These are phyloP conservation scores for Zeus faber DNA, from an alignment of 2,113 vertebrate genomes.

Conservation along the genomic window DNA sequence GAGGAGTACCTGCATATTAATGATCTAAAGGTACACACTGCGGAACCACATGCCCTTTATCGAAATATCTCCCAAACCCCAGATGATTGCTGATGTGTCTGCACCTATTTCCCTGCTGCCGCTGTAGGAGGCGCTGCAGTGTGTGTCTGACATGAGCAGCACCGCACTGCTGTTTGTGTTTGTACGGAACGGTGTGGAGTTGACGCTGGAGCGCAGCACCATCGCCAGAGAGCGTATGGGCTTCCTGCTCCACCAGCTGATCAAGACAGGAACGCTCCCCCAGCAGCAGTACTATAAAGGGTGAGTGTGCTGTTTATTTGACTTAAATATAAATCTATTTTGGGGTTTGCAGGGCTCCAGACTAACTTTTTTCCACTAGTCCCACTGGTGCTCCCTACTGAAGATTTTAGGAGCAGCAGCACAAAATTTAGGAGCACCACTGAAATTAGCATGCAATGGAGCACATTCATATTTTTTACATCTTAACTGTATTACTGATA, in stretches of 20 bases:
- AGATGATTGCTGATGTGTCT: neutral
- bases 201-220: slow-evolving; percentile 90
- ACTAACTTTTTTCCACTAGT: too few species aligned
- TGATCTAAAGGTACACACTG: slow-evolving; percentile 84
- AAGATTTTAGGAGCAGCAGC: too few species aligned
- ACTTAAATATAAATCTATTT: too few species aligned
- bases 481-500: too few species aligned
- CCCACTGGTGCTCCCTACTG: too few species aligned
- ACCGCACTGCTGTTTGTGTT: slow-evolving; percentile 85
- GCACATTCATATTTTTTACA: too few species aligned
- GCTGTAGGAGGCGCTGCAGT: slow-evolving; percentile 89
- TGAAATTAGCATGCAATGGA: too few species aligned
- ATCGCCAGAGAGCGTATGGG: slow-evolving; percentile 88
- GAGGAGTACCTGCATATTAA: slow-evolving; percentile 96
- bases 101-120: neutral
- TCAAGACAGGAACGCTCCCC: slow-evolving; percentile 76
- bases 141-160: slow-evolving; percentile 87
- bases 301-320: too few species aligned
- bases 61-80: neutral
- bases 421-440: too few species aligned
- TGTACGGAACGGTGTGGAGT: slow-evolving; percentile 86
- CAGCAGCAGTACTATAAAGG: slow-evolving; percentile 90
- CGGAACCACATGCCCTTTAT: too few species aligned
- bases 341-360: too few species aligned
- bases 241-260: slow-evolving; percentile 82